Conservation (phyloP, 2,113 vertebrate genomes). For the Sinocyclocheilus maitianheensis region DNA sequence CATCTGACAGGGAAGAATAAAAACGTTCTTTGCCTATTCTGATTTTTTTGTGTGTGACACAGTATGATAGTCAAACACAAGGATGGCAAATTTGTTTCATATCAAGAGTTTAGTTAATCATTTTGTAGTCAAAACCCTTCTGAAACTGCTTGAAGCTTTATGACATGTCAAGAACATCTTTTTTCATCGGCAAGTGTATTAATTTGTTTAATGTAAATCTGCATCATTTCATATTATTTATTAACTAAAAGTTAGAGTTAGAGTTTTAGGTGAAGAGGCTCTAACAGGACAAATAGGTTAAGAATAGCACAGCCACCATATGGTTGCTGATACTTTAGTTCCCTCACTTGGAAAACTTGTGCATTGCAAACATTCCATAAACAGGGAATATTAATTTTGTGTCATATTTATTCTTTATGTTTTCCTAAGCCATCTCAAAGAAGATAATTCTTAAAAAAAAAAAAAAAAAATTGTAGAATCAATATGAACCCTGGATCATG, state of each 20-base stretch:
- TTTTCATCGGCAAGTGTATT: not conserved
- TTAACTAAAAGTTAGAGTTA: too few relatives aligned
- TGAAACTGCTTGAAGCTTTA: not conserved
- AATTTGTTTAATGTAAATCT: not conserved
- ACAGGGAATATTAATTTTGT: not conserved
- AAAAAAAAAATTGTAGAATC: not conserved
- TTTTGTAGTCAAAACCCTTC: not conserved
- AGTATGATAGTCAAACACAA: not conserved
- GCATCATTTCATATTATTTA: not conserved
- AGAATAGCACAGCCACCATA: not conserved
- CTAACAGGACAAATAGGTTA: not conserved
- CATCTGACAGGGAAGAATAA: not conserved
- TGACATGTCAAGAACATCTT: not conserved
- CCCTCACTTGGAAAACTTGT: constrained; percentile 69
- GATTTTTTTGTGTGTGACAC: not conserved
- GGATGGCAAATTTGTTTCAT: not conserved
- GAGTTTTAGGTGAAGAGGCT: not conserved
- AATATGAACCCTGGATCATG: not conserved
- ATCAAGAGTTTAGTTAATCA: not conserved
- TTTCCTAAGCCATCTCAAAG: not conserved
- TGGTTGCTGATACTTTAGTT: constrained; percentile 65
- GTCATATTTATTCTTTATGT: not conserved
- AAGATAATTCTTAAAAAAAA: not conserved
- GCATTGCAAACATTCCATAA: not conserved
- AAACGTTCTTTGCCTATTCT: not conserved